Evolutionary conservation across 2,797 vertebrate genomes (phyloP).

Genomic region (Lophius americanus): DNA sequence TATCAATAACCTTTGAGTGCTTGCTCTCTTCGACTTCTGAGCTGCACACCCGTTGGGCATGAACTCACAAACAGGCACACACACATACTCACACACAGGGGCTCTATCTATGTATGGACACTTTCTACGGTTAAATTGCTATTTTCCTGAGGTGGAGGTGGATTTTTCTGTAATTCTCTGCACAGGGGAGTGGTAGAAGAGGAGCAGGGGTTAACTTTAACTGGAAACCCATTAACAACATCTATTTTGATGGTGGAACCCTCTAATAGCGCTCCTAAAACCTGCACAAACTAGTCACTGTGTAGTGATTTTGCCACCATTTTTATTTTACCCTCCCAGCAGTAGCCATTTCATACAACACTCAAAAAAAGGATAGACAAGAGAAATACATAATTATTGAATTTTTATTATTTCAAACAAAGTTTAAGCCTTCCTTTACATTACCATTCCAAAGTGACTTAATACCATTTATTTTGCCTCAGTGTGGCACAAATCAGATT

Average conservation of each 20-base stretch:
- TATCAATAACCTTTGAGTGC: constrained; percentile 86
- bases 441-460: no score
- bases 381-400: not conserved
- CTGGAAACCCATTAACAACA: constrained; percentile 31
- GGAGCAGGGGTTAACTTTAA: constrained; percentile 15
- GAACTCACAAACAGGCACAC: constrained; percentile 51
- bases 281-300: not conserved
- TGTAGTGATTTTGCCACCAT: not conserved
- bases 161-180: constrained; percentile 35
- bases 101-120: constrained; percentile 49
- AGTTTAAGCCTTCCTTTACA: not conserved
- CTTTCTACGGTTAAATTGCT: constrained; percentile 46
- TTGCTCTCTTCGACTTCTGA: constrained; percentile 76
- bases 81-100: constrained; percentile 35
- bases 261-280: constrained; percentile 11
- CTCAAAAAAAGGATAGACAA: not conserved
- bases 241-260: constrained; percentile 16
- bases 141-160: constrained; percentile 44
- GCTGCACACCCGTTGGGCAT: constrained; percentile 64
- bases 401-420: constrained; percentile 15
- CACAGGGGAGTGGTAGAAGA: constrained; percentile 25
- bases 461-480: no score
- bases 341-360: constrained; percentile 3
- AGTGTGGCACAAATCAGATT: no score
- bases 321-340: constrained; percentile 4